Percentiles rank a stretch among this genome's conserved stretches.
phyloP scores from a whole-genome alignment of 1,140 invertebrate genomes.

The Wasmannia auropunctata region DNA sequence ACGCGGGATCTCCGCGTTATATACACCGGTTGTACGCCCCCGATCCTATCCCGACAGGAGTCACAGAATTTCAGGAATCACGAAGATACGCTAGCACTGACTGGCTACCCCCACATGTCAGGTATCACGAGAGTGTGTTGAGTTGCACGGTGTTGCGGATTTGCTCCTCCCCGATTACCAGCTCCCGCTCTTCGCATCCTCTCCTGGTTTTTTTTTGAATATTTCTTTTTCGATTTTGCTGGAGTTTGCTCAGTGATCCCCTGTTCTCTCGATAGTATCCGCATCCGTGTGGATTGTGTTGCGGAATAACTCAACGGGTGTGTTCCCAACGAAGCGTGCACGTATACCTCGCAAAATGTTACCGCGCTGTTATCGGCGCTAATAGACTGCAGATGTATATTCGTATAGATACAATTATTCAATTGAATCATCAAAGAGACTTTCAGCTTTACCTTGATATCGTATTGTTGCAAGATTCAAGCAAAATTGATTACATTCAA shows the following conservation, averaged over 20 bases:
- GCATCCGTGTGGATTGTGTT: slow-evolving; percentile 26
- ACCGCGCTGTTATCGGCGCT: neutral
- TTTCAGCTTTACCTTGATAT: neutral
- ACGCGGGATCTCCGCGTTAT: slow-evolving; percentile 30
- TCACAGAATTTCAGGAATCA: slow-evolving; percentile 58
- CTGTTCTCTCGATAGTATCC: slow-evolving; percentile 34
- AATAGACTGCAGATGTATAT: neutral
- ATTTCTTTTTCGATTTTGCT: slow-evolving; percentile 25
- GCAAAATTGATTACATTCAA: neutral
- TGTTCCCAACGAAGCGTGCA: neutral
- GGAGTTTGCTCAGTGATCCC: slow-evolving; percentile 59
- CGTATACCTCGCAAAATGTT: neutral
- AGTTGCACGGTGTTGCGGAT: slow-evolving; percentile 79
- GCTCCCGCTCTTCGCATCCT: slow-evolving; percentile 39
- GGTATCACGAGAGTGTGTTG: slow-evolving; percentile 76
- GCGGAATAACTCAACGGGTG: slow-evolving; percentile 30
- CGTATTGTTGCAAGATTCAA: neutral
- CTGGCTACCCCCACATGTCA: slow-evolving; percentile 79
- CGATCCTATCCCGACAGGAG: slow-evolving; percentile 33
- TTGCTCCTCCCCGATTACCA: slow-evolving; percentile 55
- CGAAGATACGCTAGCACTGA: slow-evolving; percentile 68
- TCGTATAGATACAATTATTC: neutral
- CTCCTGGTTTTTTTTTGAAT: slow-evolving; percentile 42
- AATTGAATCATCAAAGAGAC: neutral
- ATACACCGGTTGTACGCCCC: slow-evolving; percentile 5